These are phyloP conservation scores for Percopsis omiscomaycus DNA, from an alignment of 2,797 vertebrate species.

Conservation along the genomic window DNA sequence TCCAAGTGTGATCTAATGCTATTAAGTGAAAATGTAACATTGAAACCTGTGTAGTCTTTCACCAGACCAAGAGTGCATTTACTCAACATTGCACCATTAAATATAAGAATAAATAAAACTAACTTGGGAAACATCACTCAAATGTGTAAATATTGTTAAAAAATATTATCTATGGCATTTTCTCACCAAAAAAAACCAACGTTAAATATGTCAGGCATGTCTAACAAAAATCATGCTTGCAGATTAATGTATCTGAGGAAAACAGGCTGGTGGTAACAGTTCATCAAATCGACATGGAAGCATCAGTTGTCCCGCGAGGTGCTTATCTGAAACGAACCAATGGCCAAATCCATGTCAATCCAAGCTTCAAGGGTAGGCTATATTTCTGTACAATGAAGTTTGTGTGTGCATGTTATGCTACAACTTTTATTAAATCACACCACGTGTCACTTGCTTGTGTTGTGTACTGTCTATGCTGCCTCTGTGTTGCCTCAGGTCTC, in stretches of 20 bases:
- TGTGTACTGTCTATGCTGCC: too few species aligned
- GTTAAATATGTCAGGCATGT: background rate
- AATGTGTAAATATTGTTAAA: background rate
- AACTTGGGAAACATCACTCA: too few species aligned
- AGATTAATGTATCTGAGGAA: slow-evolving; percentile 87
- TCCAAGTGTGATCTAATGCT: background rate
- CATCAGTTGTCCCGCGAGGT: slow-evolving; percentile 84
- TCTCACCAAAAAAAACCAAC: background rate
- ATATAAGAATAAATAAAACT: too few species aligned
- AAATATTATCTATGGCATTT: background rate
- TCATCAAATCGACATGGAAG: slow-evolving; percentile 85
- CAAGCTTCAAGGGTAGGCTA: slow-evolving; percentile 85
- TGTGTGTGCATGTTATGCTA: background rate
- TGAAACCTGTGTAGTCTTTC: too few species aligned
- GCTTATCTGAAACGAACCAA: slow-evolving; percentile 84
- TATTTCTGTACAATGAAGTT: background rate
- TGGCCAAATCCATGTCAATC: slow-evolving; percentile 82
- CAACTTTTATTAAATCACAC: background rate
- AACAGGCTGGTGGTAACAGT: slow-evolving; percentile 81
- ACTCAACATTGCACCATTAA: too few species aligned
- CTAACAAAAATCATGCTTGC: slow-evolving; percentile 22
- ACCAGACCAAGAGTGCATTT: too few species aligned
- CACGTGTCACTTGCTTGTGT: background rate
- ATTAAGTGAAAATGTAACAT: background rate
- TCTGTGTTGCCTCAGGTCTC: slow-evolving; percentile 76